phyloP scores from a whole-genome alignment of 2,797 vertebrate genomes.

The Limnodromus scolopaceus region DNA sequence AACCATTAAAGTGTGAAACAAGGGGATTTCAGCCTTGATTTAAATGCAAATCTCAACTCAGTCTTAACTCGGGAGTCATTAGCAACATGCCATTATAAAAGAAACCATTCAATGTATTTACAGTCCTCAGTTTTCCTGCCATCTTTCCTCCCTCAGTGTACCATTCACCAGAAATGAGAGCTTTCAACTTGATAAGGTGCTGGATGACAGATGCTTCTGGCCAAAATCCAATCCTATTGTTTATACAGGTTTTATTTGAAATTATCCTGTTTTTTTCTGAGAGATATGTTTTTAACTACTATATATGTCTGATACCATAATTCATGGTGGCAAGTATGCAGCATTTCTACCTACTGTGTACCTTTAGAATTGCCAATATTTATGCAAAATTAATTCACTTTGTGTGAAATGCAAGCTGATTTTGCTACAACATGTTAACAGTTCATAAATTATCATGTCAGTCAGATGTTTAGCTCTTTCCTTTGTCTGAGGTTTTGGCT shows the following conservation, averaged over 20 bases:
- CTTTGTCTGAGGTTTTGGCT: background rate
- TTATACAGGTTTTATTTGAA: background rate
- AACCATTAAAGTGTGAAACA: conserved; percentile 35
- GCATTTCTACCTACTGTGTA: background rate
- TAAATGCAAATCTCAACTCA: conserved; percentile 37
- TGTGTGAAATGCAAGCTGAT: background rate
- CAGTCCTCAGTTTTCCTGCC: conserved; percentile 7
- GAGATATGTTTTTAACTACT: background rate
- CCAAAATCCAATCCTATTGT: background rate
- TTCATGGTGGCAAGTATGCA: background rate
- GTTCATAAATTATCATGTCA: background rate
- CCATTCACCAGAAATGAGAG: background rate
- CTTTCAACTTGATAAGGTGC: background rate
- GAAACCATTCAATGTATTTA: background rate
- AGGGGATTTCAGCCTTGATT: conserved; percentile 36
- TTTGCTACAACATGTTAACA: background rate
- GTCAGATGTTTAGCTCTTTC: background rate
- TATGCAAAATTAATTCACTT: background rate
- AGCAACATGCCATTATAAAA: background rate
- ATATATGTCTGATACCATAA: background rate
- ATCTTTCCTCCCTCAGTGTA: background rate
- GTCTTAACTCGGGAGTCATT: background rate
- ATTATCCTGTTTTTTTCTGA: conserved; percentile 1
- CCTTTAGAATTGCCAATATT: background rate
- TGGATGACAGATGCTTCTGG: background rate